Evolutionary conservation across 1,140 invertebrate genomes (phyloP).

Genomic region (Drosophila asahinai): DNA sequence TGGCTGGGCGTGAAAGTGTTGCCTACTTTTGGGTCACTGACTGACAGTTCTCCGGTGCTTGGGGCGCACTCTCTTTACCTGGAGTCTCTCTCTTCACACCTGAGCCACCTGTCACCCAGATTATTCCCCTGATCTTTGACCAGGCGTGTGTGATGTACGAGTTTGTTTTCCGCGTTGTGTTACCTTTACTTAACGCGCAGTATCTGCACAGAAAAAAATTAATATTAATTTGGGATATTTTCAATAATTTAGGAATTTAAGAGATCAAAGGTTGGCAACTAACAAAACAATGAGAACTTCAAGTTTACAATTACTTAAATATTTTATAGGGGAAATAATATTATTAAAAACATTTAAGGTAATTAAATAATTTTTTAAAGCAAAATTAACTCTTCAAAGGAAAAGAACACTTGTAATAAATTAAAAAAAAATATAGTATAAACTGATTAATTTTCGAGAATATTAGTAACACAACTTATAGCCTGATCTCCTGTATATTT

Average conservation of each 20-base stretch:
- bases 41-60: conserved; percentile 22
- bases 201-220: background rate
- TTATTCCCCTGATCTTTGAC: conserved; percentile 40
- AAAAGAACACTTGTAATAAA: no score
- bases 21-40: conserved; percentile 40
- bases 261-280: no score
- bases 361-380: no score
- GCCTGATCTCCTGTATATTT: no score
- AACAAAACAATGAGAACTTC: no score
- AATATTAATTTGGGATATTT: background rate
- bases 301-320: no score
- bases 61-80: background rate
- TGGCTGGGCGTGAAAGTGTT: conserved; percentile 37
- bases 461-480: no score
- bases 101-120: conserved; percentile 54
- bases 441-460: no score
- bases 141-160: conserved; percentile 57
- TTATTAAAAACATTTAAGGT: no score
- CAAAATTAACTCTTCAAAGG: no score
- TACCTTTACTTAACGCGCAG: conserved; percentile 9
- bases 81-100: conserved; percentile 31
- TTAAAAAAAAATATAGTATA: no score
- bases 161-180: conserved; percentile 34
- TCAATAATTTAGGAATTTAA: background rate
- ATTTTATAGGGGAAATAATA: no score